Evolutionary conservation across 2,888 invertebrate genomes (phyloP).

Genomic region (Aporophyla nigra): DNA sequence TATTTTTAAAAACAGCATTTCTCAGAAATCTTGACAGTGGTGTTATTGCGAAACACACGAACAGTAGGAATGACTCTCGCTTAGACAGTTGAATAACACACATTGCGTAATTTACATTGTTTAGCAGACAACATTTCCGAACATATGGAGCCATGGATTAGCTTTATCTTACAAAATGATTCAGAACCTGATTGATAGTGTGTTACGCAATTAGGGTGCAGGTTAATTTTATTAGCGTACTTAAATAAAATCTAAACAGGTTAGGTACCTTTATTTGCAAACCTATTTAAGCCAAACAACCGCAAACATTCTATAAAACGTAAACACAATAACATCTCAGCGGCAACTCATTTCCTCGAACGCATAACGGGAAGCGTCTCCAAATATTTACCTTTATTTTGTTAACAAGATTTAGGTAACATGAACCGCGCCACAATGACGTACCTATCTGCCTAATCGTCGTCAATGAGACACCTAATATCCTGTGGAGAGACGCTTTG

Average conservation of each 20-base stretch:
- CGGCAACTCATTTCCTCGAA: constrained; percentile 53
- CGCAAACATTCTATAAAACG: constrained; percentile 19
- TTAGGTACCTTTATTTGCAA: background rate
- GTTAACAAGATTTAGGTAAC: no score
- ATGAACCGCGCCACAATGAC: constrained; percentile 35
- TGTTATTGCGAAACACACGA: no score
- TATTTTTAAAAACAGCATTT: background rate
- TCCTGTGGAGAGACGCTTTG: constrained; percentile 58
- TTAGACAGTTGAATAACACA: no score
- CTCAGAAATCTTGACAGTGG: background rate
- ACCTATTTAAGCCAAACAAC: constrained; percentile 9
- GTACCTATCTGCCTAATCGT: constrained; percentile 37
- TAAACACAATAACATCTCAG: constrained; percentile 38
- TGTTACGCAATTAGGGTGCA: no score
- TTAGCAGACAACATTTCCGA: no score
- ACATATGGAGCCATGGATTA: no score
- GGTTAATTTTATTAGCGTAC: no score
- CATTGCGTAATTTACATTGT: no score
- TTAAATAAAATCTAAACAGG: background rate
- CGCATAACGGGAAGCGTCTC: constrained; percentile 36
- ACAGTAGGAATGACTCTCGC: no score
- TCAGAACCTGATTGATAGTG: no score
- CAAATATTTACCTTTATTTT: constrained; percentile 57
- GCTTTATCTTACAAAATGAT: no score
- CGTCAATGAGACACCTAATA: constrained; percentile 65